Base-by-base conservation (phyloP, 2,797 vertebrate genomes). In the Lemur catta region DNA sequence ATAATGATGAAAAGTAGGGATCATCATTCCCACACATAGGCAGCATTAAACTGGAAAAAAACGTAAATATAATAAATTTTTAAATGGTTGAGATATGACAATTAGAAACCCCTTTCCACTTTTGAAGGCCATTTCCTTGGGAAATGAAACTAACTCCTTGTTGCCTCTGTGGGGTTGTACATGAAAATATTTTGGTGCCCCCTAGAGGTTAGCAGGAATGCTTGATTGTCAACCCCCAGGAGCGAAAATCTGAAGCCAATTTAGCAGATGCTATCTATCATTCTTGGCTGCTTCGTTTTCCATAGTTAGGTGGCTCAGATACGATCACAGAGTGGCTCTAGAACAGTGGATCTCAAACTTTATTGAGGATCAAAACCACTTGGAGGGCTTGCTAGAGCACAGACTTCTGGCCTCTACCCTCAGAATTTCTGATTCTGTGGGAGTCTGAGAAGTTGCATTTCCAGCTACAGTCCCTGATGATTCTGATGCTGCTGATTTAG, bases 181-280 rank as follows among this genome's bases (percentile, higher is more conserved):
- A 95, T 8, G 48, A 94, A 97, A 94, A 97, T 91, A 96, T 96
- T 97, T 94, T 97, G 97, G 97, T 81, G 97, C 97, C 97, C 97
- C 97, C 97, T 98, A 97, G 97, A 97, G 97, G 97, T 91, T 14
- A 65, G 65, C 52, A 69, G 69, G 41, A 63, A 75, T 11, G 78
- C 50, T 38, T 71, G 84, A 20, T 46, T 55, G 55, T 93, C 71
- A 74, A 91, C 80, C 24, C 38, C 28, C 24, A 46, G n/a, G 38
- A 89, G 74, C 1, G 24, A 86, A 61, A 80, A 35, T 38, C 13
- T 2, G 65, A 85, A 67, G 46, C 6, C 72, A 4, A 10, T 5
- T 69, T 15, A 78, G 41, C 71, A 71, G 65, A 22, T 48, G 33
- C 38, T 11, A 0, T 15, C 22, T 26, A 33, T 80, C 20, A 55